Percentiles rank a stretch among this genome's conserved stretches.
Evolutionary conservation across 2,797 vertebrate species (phyloP).

Genomic region (Ctenochaetus hawaiiensis): DNA sequence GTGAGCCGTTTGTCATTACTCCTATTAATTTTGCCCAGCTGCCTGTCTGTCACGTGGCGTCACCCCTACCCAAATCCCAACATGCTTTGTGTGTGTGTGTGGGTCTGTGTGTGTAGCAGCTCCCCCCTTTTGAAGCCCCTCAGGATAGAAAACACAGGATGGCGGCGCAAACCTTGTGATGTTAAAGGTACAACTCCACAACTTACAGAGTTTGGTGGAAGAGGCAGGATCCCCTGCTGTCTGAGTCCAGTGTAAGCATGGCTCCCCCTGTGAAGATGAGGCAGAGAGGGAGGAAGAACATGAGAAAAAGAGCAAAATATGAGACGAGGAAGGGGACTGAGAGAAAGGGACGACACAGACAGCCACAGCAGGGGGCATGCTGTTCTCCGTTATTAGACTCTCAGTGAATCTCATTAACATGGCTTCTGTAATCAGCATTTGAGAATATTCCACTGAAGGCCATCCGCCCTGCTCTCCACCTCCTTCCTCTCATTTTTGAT

Average conservation of each 20-base stretch:
- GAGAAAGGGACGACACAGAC: constrained; percentile 61
- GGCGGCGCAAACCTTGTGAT: constrained; percentile 19
- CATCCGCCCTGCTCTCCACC: constrained; percentile 59
- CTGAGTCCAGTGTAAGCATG: constrained; percentile 52
- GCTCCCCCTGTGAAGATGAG: constrained; percentile 40
- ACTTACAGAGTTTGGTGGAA: constrained; percentile 33
- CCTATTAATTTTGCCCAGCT: constrained; percentile 70
- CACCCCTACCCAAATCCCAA: constrained; percentile 54
- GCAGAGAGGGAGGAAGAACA: constrained; percentile 28
- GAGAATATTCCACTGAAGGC: constrained; percentile 78
- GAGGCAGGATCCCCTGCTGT: constrained; percentile 48
- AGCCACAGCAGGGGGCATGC: constrained; percentile 73
- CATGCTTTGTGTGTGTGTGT: constrained; percentile 30
- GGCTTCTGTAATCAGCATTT: constrained; percentile 81
- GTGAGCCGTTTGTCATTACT: constrained; percentile 70
- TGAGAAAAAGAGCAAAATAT: constrained; percentile 44
- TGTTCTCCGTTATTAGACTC: constrained; percentile 72
- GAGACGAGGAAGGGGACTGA: constrained; percentile 2
- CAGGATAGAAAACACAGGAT: constrained; percentile 33
- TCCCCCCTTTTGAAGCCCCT: constrained; percentile 36
- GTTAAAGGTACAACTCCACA: constrained; percentile 44
- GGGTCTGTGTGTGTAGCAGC: constrained; percentile 27
- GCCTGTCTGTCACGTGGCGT: constrained; percentile 63
- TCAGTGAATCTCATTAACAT: constrained; percentile 84
- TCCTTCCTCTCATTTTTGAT: constrained; percentile 69